Conservation (phyloP, 2,113 vertebrate genomes). For the Otis tarda region DNA sequence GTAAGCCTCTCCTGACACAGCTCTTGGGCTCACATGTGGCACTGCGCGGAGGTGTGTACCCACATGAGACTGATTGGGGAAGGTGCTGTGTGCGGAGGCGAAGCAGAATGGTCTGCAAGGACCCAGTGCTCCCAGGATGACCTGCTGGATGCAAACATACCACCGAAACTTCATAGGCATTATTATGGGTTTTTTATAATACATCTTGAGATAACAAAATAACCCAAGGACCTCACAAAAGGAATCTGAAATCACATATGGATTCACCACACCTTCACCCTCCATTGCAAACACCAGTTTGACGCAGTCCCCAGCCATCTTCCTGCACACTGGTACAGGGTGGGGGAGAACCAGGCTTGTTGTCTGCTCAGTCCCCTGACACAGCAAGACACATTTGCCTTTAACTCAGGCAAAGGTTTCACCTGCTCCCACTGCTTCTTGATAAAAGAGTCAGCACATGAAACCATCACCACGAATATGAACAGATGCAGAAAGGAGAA, state of each 20-base stretch:
- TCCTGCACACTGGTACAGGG: neutral
- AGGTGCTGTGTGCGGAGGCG: fast-evolving
- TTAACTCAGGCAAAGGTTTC: conserved; percentile 4
- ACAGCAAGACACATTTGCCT: neutral
- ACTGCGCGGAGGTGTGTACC: fast-evolving
- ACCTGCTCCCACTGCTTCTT: neutral
- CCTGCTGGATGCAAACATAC: neutral
- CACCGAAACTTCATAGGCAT: neutral
- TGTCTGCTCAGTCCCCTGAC: neutral
- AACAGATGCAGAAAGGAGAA: conserved; percentile 59
- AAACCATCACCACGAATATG: conserved; percentile 5
- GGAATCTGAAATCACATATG: neutral
- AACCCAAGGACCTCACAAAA: neutral
- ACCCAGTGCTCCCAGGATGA: neutral
- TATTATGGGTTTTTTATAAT: neutral
- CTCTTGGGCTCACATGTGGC: fast-evolving
- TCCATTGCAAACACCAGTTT: neutral
- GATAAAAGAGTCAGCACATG: neutral
- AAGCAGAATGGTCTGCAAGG: neutral
- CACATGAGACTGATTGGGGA: fast-evolving
- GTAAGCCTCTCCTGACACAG: neutral
- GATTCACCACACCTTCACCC: neutral
- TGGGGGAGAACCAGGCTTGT: neutral
- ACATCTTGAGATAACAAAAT: neutral
- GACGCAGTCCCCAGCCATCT: neutral